phyloP scores from a whole-genome alignment of 2,113 vertebrate species.

The Pholis gunnellus region DNA sequence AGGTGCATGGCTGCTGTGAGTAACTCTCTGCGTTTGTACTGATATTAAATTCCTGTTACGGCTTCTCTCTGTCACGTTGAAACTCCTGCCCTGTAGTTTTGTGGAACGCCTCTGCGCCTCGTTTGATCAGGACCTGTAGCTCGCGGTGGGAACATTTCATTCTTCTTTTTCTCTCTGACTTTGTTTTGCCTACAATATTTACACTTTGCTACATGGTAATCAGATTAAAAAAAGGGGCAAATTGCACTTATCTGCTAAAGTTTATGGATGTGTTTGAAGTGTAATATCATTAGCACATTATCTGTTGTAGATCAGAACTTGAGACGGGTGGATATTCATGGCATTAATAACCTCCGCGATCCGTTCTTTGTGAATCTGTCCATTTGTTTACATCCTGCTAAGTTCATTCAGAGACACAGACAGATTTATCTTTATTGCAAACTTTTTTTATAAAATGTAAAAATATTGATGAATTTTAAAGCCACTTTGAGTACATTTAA shows the following conservation, averaged over 20 bases:
- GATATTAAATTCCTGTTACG: background rate
- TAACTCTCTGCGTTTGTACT: conserved; percentile 35
- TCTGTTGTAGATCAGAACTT: too few species aligned
- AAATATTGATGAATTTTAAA: background rate
- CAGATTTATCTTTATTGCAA: background rate
- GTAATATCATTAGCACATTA: too few species aligned
- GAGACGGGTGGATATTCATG: too few species aligned
- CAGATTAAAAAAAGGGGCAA: too few species aligned
- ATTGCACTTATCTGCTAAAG: too few species aligned
- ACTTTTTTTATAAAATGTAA: background rate
- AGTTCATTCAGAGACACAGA: conserved; percentile 56
- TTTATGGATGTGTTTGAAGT: too few species aligned
- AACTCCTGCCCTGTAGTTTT: background rate
- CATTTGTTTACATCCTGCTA: background rate
- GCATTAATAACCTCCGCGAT: too few species aligned
- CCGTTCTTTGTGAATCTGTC: background rate
- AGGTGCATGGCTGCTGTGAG: conserved; percentile 94
- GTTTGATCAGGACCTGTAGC: background rate
- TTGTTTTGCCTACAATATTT: too few species aligned
- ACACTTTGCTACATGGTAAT: too few species aligned
- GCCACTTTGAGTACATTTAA: background rate
- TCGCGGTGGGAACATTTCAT: too few species aligned
- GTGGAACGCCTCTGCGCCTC: background rate
- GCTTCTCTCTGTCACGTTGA: background rate
- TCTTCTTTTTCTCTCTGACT: too few species aligned